phyloP scores from a whole-genome alignment of 2,888 invertebrate species.

The Aleiodes testaceus region DNA sequence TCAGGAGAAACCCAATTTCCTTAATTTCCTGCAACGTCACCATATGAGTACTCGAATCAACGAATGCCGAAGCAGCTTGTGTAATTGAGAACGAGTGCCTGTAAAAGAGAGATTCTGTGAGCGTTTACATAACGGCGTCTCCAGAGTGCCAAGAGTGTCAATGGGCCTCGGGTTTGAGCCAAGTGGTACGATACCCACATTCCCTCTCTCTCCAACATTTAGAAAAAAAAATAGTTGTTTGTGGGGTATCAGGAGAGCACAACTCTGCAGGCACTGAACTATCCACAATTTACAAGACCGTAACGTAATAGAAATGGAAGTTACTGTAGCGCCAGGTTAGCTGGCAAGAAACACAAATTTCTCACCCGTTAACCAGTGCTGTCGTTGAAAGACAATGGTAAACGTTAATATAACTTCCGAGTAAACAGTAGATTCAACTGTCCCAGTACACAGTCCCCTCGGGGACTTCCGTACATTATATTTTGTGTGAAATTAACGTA shows the following conservation, averaged over 20 bases:
- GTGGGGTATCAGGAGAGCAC: background rate
- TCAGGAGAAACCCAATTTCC: too few species aligned
- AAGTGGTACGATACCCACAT: slow-evolving; percentile 8
- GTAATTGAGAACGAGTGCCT: slow-evolving; percentile 31
- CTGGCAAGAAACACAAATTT: background rate
- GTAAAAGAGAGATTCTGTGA: slow-evolving; percentile 55
- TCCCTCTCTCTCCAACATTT: background rate
- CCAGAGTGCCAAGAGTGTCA: slow-evolving; percentile 49
- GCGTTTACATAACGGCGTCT: slow-evolving; percentile 60
- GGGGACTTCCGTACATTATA: slow-evolving; percentile 18
- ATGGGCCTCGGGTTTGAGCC: slow-evolving; percentile 46
- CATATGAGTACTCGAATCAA: slow-evolving; percentile 18
- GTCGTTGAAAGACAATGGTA: slow-evolving; percentile 11
- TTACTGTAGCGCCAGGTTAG: too few species aligned
- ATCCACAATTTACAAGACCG: slow-evolving; percentile 21
- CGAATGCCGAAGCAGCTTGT: slow-evolving; percentile 24
- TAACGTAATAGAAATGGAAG: slow-evolving; percentile 5
- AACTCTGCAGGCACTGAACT: background rate
- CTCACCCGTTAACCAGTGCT: slow-evolving; percentile 8
- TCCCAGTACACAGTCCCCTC: background rate
- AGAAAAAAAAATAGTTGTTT: slow-evolving; percentile 7
- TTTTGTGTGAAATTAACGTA: background rate
- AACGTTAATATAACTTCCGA: slow-evolving; percentile 19
- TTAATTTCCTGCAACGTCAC: background rate
- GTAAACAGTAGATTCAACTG: slow-evolving; percentile 1